Percentiles rank a stretch among this genome's conserved stretches.
These are phyloP conservation scores for Meleagris gallopavo DNA, from an alignment of 2,113 vertebrate genomes.

Conservation along the genomic window DNA sequence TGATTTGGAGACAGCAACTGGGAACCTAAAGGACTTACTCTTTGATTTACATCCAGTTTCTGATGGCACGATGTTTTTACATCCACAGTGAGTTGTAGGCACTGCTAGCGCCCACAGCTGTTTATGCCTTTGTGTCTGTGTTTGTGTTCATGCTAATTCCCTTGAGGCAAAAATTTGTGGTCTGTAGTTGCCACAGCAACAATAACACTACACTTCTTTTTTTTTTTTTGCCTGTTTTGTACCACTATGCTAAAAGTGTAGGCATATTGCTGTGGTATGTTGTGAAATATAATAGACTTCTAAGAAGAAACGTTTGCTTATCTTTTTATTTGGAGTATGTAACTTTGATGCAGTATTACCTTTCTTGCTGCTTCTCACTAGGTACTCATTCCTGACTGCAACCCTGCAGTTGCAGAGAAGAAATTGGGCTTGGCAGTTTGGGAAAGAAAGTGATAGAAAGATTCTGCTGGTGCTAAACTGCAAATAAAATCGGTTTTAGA, in stretches of 20 bases:
- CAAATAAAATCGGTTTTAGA: neutral
- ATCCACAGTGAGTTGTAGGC: neutral
- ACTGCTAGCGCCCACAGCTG: neutral
- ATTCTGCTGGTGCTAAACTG: neutral
- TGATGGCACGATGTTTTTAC: neutral
- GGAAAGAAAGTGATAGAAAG: neutral
- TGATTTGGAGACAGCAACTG: neutral
- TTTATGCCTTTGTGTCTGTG: neutral
- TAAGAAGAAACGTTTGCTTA: neutral
- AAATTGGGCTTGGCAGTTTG: neutral
- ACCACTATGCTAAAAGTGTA: neutral
- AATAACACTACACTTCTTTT: neutral
- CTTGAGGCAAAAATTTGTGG: neutral
- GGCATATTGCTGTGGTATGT: neutral
- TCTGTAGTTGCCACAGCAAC: conserved; percentile 47
- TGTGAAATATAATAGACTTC: neutral
- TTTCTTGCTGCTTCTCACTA: neutral
- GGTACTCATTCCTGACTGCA: neutral
- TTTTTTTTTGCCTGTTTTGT: neutral
- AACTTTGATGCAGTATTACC: neutral
- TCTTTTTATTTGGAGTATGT: neutral
- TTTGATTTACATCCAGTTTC: neutral
- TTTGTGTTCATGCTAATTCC: conserved; percentile 4
- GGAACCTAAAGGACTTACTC: neutral
- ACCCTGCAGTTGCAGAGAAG: accelerated